Evolutionary conservation across 2,113 vertebrate genomes (phyloP).

Genomic region (Pelusios castaneus): DNA sequence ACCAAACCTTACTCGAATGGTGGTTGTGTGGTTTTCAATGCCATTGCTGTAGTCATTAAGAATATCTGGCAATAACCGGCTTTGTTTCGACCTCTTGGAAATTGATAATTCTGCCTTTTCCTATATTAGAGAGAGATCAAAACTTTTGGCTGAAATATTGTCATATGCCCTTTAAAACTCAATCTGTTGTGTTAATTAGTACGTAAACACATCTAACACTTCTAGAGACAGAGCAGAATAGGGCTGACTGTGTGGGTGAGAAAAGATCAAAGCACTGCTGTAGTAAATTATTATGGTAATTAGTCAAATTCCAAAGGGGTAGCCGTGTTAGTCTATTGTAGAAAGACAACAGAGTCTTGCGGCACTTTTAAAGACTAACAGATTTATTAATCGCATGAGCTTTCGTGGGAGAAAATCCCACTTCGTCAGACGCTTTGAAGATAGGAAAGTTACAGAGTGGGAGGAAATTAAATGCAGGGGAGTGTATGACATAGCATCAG

Average conservation of each 20-base stretch:
- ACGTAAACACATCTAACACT: conserved; percentile 73
- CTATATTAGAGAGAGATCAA: conserved; percentile 73
- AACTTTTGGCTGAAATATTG: conserved; percentile 66
- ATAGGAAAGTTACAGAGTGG: too few species aligned
- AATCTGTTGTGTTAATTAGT: conserved; percentile 77
- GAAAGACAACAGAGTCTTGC: too few species aligned
- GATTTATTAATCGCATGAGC: too few species aligned
- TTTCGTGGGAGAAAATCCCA: too few species aligned
- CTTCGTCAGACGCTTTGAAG: too few species aligned
- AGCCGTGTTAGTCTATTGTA: conserved; percentile 68
- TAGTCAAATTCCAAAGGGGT: too few species aligned
- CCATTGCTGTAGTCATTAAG: not conserved
- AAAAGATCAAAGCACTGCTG: conserved; percentile 76
- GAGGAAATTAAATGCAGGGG: too few species aligned
- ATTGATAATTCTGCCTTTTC: conserved; percentile 68
- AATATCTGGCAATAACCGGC: conserved; percentile 37
- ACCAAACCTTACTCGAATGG: not conserved
- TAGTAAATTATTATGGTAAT: conserved; percentile 77
- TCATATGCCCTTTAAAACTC: conserved; percentile 70
- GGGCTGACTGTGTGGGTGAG: conserved; percentile 73
- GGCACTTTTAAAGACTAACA: too few species aligned
- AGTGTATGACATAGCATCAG: too few species aligned
- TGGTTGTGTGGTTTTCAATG: not conserved
- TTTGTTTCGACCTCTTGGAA: conserved; percentile 53
- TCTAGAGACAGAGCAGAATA: conserved; percentile 63